phyloP scores from a whole-genome alignment of 2,113 vertebrate species.

The Dicentrarchus labrax region DNA sequence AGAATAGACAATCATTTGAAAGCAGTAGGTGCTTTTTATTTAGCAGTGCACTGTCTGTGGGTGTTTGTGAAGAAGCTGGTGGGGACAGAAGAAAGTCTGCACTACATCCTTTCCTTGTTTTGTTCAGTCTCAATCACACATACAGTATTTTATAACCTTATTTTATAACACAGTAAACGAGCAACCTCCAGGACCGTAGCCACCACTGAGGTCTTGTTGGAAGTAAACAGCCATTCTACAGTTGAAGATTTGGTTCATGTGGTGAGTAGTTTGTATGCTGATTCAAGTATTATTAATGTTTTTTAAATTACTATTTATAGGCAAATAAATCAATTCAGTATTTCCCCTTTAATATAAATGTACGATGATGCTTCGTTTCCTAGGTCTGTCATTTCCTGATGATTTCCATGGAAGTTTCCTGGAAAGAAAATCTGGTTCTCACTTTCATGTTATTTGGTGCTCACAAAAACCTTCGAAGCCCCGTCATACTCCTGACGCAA shows the following conservation, averaged over 20 bases:
- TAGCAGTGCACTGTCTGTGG: conserved; percentile 5
- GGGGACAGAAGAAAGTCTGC: background rate
- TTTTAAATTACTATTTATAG: background rate
- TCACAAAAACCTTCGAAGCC: background rate
- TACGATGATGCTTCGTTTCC: background rate
- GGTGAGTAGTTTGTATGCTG: background rate
- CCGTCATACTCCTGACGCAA: conserved; percentile 23
- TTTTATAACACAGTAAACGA: background rate
- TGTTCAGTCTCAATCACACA: background rate
- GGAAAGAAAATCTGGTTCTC: background rate
- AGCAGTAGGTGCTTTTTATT: conserved; percentile 1
- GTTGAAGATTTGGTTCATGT: background rate
- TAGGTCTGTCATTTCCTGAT: conserved; percentile 12
- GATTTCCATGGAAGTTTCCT: conserved; percentile 1
- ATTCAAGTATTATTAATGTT: background rate
- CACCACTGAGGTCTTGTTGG: background rate
- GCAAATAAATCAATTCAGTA: background rate
- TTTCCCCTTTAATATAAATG: conserved; percentile 12
- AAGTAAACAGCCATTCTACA: background rate
- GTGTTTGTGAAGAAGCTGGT: background rate
- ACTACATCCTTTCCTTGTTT: background rate
- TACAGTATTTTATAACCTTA: background rate
- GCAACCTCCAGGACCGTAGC: background rate
- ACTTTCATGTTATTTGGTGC: background rate
- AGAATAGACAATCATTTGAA: conserved; percentile 5